These are phyloP conservation scores for Myotis pilosus DNA, from an alignment of 2,797 vertebrate species.

Conservation along the genomic window DNA sequence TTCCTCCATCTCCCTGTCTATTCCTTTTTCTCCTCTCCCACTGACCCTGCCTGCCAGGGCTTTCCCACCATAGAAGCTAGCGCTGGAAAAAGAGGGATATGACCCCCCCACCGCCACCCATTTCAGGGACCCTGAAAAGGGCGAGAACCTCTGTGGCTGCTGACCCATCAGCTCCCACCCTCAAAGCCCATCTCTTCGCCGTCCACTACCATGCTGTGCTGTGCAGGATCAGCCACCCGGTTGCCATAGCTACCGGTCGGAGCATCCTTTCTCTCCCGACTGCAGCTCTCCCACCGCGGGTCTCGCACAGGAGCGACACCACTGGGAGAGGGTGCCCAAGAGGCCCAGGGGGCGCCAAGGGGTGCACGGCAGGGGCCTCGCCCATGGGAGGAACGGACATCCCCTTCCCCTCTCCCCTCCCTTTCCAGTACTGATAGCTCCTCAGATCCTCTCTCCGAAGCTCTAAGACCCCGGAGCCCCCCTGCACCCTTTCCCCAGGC, in stretches of 20 bases:
- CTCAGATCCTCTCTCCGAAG: background rate
- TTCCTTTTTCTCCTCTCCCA: background rate
- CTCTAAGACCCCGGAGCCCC: background rate
- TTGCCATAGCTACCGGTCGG: slow-evolving; percentile 75
- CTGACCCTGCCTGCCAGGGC: background rate
- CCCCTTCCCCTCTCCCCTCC: background rate
- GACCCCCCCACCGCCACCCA: background rate
- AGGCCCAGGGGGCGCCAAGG: background rate
- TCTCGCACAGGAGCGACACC: background rate
- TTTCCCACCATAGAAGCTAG: background rate
- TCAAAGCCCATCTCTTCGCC: background rate
- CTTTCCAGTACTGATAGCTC: background rate
- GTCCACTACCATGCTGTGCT: background rate
- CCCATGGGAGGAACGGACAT: background rate
- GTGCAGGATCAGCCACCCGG: slow-evolving; percentile 64
- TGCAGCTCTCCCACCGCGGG: slow-evolving; percentile 47
- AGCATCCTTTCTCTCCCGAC: slow-evolving; percentile 63
- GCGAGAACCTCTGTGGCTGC: background rate
- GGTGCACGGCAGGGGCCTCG: background rate
- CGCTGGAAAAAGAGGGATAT: background rate
- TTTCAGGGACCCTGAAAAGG: background rate
- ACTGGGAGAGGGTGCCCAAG: background rate
- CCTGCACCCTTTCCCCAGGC: background rate
- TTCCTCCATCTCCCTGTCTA: background rate
- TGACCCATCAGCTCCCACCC: background rate